A percentile compares a stretch with the other conserved stretches of the same genome.
Evolutionary conservation across 2,888 invertebrate genomes (phyloP).

Genomic region (Xestia ashworthii): DNA sequence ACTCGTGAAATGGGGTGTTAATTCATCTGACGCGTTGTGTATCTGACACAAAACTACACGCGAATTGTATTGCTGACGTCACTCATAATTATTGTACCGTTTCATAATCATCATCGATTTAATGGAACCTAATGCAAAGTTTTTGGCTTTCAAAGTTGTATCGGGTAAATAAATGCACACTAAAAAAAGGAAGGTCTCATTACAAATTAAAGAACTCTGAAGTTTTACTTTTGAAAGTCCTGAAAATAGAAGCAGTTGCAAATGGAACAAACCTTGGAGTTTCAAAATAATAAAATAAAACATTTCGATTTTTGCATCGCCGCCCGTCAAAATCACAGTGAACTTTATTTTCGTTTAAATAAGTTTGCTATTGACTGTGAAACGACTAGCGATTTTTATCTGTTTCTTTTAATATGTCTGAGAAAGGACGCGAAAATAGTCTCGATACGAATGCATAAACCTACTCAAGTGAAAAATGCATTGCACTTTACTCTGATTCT

Average conservation of each 20-base stretch:
- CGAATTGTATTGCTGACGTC: constrained; percentile 38
- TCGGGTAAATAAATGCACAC: neutral
- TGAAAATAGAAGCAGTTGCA: neutral
- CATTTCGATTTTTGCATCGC: neutral
- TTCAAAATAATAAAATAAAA: neutral
- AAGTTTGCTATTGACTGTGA: neutral
- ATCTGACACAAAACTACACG: constrained; percentile 64
- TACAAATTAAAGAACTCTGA: neutral
- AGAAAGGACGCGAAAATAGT: constrained; percentile 18
- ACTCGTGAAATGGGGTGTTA: constrained; percentile 55
- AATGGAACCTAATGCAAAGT: neutral
- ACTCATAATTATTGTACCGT: constrained; percentile 31
- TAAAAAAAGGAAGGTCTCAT: neutral
- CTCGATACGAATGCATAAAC: constrained; percentile 22
- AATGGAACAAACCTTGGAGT: neutral
- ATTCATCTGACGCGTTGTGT: constrained; percentile 60
- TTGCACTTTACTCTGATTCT: constrained; percentile 22
- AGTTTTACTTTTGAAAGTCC: neutral
- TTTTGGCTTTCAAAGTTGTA: neutral
- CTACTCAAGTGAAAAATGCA: constrained; percentile 36
- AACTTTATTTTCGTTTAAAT: neutral
- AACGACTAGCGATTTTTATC: neutral
- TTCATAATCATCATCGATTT: constrained; percentile 7
- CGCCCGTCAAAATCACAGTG: neutral
- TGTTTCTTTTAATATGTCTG: neutral